Evolutionary conservation across 1,140 invertebrate species (phyloP), one percentile per base, ranked within the genome.

Genomic region (Papilio polyxenes): DNA sequence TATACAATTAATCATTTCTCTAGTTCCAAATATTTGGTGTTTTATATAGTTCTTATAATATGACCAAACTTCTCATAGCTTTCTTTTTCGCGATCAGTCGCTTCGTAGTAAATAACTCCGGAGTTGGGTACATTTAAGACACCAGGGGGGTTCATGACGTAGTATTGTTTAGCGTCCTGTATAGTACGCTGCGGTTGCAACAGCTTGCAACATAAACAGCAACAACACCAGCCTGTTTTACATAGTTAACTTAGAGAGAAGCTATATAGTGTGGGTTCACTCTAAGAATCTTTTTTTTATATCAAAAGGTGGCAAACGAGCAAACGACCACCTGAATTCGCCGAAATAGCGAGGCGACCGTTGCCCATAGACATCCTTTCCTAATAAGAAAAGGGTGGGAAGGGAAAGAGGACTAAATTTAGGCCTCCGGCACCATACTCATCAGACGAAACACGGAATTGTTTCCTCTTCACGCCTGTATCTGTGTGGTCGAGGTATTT

Each of bases 61-160:
- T 93, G 91, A 80, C 87, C 89, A 81, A 91, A 89, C 62, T 92
- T 90, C 76, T 89, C 89, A 75, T 90, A 91, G 74, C 82, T 81
- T 20, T 91, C 86, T 80, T 77, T 88, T 82, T 92, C 91, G 15
- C 81, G 77, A 59, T 83, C 82, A 4, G 85, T 88, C 1, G 91
- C 85, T 13, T 90, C 86, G 59, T 92, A 92, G 15, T 83, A 76
- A 9, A 91, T 85, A 11, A 85, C 75, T 40, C 82, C 82, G 20
- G 48, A 49, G 13, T 9, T 78, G 75, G 40, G 81, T 85, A 23
- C 79, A 84, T 13, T 84, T 84, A 89, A 82, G 1, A 91, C 78
- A 0, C 91, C 91, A 1, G 91, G 91, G 3, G 90, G 91, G 75
- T 92, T 89, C 31, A 40, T 49, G 15, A 87, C 76, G 17, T 89